A percentile compares a stretch with the other conserved stretches of the same genome.
Evolutionary conservation across 2,888 invertebrate genomes (phyloP).

Genomic region (Tachina lurida): DNA sequence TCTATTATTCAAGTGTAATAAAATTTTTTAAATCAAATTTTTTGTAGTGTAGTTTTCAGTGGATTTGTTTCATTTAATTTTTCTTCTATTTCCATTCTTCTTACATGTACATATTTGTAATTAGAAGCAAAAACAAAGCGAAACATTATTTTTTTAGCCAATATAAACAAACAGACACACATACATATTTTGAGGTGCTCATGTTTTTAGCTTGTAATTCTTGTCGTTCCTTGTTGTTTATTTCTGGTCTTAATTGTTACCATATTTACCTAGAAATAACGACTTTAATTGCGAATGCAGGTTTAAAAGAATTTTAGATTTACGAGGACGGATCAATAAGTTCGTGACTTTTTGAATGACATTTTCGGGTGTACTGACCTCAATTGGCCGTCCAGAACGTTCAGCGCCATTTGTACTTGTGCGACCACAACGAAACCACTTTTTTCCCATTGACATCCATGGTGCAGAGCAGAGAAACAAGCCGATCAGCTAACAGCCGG

Average conservation of each 20-base stretch:
- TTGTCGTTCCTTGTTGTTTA: constrained; percentile 40
- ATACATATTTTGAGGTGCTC: constrained; percentile 45
- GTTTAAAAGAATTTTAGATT: constrained; percentile 31
- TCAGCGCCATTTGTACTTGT: no score
- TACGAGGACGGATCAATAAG: no score
- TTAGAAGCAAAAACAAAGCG: constrained; percentile 44
- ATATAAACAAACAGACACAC: background rate
- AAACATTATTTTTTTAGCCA: constrained; percentile 26
- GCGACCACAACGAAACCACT: no score
- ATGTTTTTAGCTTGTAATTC: constrained; percentile 41
- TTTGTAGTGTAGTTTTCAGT: constrained; percentile 2
- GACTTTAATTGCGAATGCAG: constrained; percentile 16
- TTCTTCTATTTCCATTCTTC: constrained; percentile 15
- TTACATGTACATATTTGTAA: constrained; percentile 41
- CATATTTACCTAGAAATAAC: constrained; percentile 58
- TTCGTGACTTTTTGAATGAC: no score
- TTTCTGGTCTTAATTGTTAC: constrained; percentile 39
- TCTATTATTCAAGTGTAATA: background rate
- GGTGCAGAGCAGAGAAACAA: no score
- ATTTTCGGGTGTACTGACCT: no score
- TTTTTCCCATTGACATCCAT: no score
- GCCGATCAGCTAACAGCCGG: no score
- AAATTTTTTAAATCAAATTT: background rate
- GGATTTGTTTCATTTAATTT: constrained; percentile 1
- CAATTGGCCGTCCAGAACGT: no score